These are phyloP conservation scores for Manis pentadactyla DNA, from an alignment of 2,797 vertebrate species.

Conservation along the genomic window DNA sequence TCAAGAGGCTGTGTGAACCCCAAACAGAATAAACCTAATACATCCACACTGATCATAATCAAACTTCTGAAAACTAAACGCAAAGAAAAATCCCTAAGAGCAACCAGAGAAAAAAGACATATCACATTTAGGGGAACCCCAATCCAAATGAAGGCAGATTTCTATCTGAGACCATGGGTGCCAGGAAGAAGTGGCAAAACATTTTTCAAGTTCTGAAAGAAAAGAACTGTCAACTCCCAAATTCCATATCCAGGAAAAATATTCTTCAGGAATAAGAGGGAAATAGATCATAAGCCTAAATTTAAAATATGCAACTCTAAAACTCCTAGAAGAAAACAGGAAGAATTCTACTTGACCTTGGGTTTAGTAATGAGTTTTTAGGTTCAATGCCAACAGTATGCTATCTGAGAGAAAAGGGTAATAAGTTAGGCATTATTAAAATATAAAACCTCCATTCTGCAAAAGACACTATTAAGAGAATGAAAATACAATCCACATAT, in stretches of 20 bases:
- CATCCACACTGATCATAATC: not conserved
- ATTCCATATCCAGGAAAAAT: not conserved
- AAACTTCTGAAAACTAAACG: not conserved
- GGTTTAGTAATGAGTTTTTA: not conserved
- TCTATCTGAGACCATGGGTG: not conserved
- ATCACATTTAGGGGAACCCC: not conserved
- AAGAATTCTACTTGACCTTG: not conserved
- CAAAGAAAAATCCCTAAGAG: not conserved
- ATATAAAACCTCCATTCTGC: not conserved
- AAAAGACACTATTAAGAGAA: not conserved
- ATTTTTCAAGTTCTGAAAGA: not conserved
- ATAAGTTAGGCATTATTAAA: not conserved
- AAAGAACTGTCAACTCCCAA: not conserved
- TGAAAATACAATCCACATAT: not conserved
- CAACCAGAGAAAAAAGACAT: fast-evolving
- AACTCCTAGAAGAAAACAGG: not conserved
- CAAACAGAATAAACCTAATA: not conserved
- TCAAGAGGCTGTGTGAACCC: not conserved
- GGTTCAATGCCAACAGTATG: not conserved
- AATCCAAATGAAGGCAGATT: not conserved
- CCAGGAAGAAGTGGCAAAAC: fast-evolving
- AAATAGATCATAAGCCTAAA: not conserved
- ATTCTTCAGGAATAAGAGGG: not conserved
- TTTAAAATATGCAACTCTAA: not conserved
- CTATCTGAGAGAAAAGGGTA: not conserved